These are phyloP conservation scores for Leucania comma DNA, from an alignment of 2,888 invertebrate genomes.

Conservation along the genomic window DNA sequence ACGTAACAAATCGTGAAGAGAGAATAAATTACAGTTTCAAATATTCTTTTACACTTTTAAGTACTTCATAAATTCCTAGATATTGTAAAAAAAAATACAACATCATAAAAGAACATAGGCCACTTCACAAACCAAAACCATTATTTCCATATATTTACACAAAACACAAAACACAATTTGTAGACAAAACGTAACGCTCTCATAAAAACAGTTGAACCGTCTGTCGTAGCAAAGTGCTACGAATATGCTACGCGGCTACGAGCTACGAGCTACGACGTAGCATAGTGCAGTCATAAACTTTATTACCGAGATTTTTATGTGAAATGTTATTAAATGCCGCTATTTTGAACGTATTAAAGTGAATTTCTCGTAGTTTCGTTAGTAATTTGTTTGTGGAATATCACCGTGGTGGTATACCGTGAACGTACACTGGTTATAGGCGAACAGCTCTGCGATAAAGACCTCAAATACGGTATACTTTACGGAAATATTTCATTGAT, in stretches of 20 bases:
- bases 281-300: slow-evolving; percentile 59
- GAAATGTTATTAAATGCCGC: slow-evolving; percentile 59
- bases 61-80: not conserved
- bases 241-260: slow-evolving; percentile 60
- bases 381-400: slow-evolving; percentile 46
- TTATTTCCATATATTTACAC: slow-evolving; percentile 53
- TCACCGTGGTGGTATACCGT: slow-evolving; percentile 11
- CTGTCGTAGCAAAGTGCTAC: slow-evolving; percentile 65
- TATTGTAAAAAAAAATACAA: not conserved
- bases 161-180: slow-evolving; percentile 63
- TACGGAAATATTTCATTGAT: slow-evolving; percentile 3
- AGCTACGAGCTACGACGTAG: slow-evolving; percentile 61
- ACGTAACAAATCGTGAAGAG: no score
- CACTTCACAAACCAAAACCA: slow-evolving; percentile 22
- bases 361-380: slow-evolving; percentile 48
- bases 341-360: slow-evolving; percentile 54
- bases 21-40: not conserved
- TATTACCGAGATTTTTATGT: slow-evolving; percentile 64
- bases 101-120: slow-evolving; percentile 12
- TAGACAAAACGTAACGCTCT: slow-evolving; percentile 60
- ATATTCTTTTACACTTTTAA: not conserved
- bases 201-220: slow-evolving; percentile 60
- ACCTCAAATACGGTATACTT: not conserved
- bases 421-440: slow-evolving; percentile 15
- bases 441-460: slow-evolving; percentile 20